These are phyloP conservation scores for Drosophila falleni DNA, from an alignment of 2,888 invertebrate genomes.

Conservation along the genomic window DNA sequence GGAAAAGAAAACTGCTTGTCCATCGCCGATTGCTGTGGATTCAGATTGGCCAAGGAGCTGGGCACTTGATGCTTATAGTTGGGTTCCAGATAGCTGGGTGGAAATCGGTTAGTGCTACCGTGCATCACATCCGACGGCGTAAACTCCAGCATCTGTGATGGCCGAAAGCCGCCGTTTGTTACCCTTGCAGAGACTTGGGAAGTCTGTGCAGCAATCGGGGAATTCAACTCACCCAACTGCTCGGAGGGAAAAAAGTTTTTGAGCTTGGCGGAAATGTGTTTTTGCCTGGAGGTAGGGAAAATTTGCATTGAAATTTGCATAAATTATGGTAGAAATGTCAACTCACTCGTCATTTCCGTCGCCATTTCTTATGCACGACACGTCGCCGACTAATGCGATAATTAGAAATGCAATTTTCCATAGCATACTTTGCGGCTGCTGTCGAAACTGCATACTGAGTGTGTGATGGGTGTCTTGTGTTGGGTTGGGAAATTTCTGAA, in stretches of 20 bases:
- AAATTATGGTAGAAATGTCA: slow-evolving; percentile 55
- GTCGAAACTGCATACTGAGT: slow-evolving; percentile 61
- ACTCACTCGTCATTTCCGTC: slow-evolving; percentile 78
- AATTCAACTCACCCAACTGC: slow-evolving; percentile 24
- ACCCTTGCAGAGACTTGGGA: slow-evolving; percentile 52
- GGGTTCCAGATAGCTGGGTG: slow-evolving; percentile 66
- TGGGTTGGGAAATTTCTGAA: neutral
- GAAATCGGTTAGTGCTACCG: slow-evolving; percentile 53
- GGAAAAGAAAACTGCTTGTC: slow-evolving; percentile 74
- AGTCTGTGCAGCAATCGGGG: slow-evolving; percentile 16
- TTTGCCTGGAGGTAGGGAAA: slow-evolving; percentile 22
- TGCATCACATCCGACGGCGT: slow-evolving; percentile 78
- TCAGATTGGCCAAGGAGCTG: slow-evolving; percentile 37
- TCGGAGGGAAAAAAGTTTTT: slow-evolving; percentile 72
- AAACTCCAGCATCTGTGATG: slow-evolving; percentile 79
- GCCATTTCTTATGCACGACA: slow-evolving; percentile 84
- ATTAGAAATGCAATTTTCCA: slow-evolving; percentile 84
- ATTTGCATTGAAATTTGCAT: slow-evolving; percentile 64
- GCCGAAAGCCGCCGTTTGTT: slow-evolving; percentile 69
- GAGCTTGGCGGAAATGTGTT: slow-evolving; percentile 62
- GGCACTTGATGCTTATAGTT: slow-evolving; percentile 63
- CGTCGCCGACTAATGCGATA: slow-evolving; percentile 83
- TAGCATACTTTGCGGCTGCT: slow-evolving; percentile 80
- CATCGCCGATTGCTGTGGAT: slow-evolving; percentile 34
- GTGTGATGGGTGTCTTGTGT: slow-evolving; percentile 4